Conservation (phyloP, 2,888 invertebrate species). For the Troilus luridus region DNA sequence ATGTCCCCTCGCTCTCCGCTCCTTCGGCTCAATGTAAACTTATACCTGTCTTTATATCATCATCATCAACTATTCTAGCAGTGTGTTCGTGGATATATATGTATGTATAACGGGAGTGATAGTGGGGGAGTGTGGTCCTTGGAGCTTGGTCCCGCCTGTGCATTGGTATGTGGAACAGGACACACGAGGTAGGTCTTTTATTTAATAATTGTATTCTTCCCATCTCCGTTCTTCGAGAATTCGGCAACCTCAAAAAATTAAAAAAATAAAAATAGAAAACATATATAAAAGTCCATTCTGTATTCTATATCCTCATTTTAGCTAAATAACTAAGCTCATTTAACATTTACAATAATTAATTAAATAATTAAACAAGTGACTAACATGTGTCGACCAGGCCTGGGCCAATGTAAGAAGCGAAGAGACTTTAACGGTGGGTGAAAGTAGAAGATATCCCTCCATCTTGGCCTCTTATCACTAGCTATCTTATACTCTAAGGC, state of each 20-base stretch:
- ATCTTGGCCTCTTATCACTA: background rate
- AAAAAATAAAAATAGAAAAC: too few relatives aligned
- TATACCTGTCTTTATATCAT: background rate
- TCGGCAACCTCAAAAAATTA: too few relatives aligned
- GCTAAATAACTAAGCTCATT: too few relatives aligned
- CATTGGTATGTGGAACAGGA: background rate
- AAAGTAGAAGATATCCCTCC: slow-evolving; percentile 25
- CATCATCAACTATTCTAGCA: background rate
- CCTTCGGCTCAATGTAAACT: background rate
- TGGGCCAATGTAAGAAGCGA: background rate
- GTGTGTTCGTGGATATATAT: background rate
- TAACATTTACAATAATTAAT: too few relatives aligned
- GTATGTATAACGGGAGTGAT: background rate
- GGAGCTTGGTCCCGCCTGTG: background rate
- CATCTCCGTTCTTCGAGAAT: too few relatives aligned
- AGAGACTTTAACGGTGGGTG: slow-evolving; percentile 26
- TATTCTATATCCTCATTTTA: too few relatives aligned
- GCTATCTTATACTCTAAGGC: background rate
- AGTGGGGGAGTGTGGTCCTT: background rate
- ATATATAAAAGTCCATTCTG: too few relatives aligned
- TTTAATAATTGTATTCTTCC: background rate
- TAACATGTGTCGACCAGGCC: background rate
- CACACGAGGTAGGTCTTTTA: background rate
- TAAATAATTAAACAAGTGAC: background rate
- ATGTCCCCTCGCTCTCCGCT: background rate